Percentiles rank a stretch among this genome's conserved stretches.
Evolutionary conservation across 92 coral and sea anemone genomes (phyloP).

Genomic region (Micromussa lordhowensis): DNA sequence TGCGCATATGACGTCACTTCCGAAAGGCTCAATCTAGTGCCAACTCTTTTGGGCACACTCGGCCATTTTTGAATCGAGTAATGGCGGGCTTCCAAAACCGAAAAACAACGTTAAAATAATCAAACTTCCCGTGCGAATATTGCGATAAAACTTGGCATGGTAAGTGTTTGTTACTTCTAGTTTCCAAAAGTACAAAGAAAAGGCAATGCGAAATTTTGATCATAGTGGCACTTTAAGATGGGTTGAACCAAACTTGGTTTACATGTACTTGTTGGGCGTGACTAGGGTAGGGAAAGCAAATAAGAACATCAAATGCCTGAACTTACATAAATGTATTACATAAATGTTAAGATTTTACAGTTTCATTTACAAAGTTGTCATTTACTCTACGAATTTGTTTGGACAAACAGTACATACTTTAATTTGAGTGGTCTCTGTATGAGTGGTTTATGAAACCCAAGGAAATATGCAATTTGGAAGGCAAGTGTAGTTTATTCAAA

Average conservation of each 20-base stretch:
- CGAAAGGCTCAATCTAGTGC: slow-evolving; percentile 15
- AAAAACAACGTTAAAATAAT: slow-evolving; percentile 22
- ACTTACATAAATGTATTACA: no score
- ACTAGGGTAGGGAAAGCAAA: neutral
- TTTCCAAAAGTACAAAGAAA: slow-evolving; percentile 10
- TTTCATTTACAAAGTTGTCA: no score
- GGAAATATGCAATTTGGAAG: no score
- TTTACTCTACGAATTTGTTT: no score
- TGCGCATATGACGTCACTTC: slow-evolving; percentile 35
- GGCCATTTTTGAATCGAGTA: slow-evolving; percentile 21
- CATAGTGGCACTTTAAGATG: neutral
- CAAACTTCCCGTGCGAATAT: slow-evolving; percentile 17
- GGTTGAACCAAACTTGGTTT: slow-evolving; percentile 30
- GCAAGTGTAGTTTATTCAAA: no score
- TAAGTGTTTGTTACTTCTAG: slow-evolving; percentile 4
- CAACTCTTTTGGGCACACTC: slow-evolving; percentile 10
- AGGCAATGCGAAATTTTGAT: slow-evolving; percentile 22
- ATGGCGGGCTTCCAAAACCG: slow-evolving; percentile 18
- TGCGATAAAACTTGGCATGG: slow-evolving; percentile 20
- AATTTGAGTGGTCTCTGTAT: no score
- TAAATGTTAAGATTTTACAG: no score
- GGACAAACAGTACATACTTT: no score
- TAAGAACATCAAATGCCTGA: no score
- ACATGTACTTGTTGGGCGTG: slow-evolving; percentile 9
- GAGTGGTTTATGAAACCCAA: no score